Evolutionary conservation across 2,797 vertebrate genomes (phyloP).

Genomic region (Onychomys torridus): DNA sequence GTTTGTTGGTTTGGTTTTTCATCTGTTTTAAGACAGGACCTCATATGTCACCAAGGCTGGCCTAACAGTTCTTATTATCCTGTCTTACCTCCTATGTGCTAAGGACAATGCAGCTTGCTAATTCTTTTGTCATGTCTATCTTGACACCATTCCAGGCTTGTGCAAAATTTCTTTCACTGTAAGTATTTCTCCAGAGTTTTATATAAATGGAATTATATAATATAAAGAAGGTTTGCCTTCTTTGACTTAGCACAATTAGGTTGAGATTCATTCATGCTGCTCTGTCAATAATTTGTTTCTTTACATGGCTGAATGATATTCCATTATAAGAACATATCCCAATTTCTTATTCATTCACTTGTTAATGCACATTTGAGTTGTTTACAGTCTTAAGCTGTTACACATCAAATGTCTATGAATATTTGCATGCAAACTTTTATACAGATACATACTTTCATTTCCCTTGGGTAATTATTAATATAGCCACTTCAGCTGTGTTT

Average conservation of each 20-base stretch:
- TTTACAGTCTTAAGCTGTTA: neutral
- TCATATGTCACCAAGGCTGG: neutral
- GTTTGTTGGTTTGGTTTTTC: neutral
- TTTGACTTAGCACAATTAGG: slow-evolving; percentile 18
- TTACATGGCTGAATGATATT: neutral
- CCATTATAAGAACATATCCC: neutral
- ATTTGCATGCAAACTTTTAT: neutral
- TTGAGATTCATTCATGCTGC: neutral
- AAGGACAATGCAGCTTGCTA: neutral
- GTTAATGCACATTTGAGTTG: neutral
- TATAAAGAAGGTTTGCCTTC: neutral
- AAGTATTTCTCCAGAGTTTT: neutral
- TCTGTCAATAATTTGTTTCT: neutral
- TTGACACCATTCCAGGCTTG: neutral
- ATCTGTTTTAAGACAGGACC: neutral
- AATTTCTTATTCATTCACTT: neutral
- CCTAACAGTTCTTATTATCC: neutral
- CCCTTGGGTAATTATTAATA: neutral
- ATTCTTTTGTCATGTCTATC: neutral
- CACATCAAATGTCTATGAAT: neutral
- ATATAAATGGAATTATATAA: neutral
- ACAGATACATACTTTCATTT: neutral
- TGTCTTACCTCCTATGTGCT: neutral
- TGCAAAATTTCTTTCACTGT: neutral
- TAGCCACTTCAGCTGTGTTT: neutral